These are phyloP conservation scores for Nannoperca australis DNA, from an alignment of 2,797 vertebrate species.

Conservation along the genomic window DNA sequence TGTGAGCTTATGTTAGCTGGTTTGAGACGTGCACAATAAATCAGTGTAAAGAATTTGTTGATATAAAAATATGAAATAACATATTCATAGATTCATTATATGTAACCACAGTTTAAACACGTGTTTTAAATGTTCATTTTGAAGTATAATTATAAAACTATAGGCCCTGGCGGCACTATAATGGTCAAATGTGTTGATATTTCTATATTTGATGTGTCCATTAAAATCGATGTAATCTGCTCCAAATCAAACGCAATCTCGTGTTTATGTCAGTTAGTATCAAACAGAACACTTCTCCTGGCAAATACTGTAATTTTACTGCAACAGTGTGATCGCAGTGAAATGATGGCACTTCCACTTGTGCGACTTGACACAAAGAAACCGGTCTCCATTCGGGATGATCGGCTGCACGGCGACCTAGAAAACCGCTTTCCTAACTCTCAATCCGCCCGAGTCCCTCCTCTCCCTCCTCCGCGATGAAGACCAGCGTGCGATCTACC, in stretches of 20 bases:
- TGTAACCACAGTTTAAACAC: neutral
- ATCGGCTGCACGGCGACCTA: slow-evolving; percentile 57
- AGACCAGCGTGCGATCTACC: neutral
- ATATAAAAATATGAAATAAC: too few relatives aligned
- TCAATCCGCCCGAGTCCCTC: slow-evolving; percentile 19
- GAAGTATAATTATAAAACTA: neutral
- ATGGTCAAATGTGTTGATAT: neutral
- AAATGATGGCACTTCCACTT: slow-evolving; percentile 67
- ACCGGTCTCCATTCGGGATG: slow-evolving; percentile 67
- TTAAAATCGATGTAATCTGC: neutral
- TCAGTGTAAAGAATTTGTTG: neutral
- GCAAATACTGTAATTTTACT: neutral
- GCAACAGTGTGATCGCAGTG: slow-evolving; percentile 14
- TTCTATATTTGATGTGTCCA: neutral
- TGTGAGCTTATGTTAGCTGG: slow-evolving; percentile 1
- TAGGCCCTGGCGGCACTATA: slow-evolving; percentile 1
- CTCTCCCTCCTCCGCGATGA: slow-evolving; percentile 8
- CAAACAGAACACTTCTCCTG: neutral
- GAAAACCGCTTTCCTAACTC: slow-evolving; percentile 38
- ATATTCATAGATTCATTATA: neutral
- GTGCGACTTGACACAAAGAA: slow-evolving; percentile 84
- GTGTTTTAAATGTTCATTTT: slow-evolving; percentile 1
- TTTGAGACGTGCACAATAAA: slow-evolving; percentile 7
- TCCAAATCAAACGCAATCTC: neutral
- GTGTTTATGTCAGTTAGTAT: neutral